phyloP scores from a whole-genome alignment of 2,113 vertebrate genomes.

The Pyxicephalus adspersus region DNA sequence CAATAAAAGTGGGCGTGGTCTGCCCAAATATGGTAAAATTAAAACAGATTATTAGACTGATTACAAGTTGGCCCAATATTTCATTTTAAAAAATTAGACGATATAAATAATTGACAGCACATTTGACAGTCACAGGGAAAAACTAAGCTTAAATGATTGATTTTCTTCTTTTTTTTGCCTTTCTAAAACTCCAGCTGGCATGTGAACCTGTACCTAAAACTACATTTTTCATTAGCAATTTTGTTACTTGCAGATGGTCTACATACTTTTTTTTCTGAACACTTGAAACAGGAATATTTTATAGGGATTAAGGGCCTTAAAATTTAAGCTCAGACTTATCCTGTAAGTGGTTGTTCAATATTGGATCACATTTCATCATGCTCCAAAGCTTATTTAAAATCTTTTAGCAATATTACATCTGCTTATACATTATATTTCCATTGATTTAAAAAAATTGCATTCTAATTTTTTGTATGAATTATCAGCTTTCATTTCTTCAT shows the following conservation, averaged over 20 bases:
- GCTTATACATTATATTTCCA: constrained; percentile 7
- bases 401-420: constrained; percentile 37
- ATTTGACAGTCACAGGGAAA: too few species aligned
- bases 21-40: too few species aligned
- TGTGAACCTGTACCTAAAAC: constrained; percentile 5
- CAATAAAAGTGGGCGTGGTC: too few species aligned
- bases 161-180: too few species aligned
- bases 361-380: constrained; percentile 46
- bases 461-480: not conserved
- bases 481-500: too few species aligned
- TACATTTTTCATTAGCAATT: constrained; percentile 13
- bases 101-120: too few species aligned
- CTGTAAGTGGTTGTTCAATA: constrained; percentile 45
- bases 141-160: too few species aligned
- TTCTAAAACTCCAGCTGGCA: constrained; percentile 10
- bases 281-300: constrained; percentile 37
- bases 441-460: constrained; percentile 17
- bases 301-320: constrained; percentile 27
- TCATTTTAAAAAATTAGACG: too few species aligned
- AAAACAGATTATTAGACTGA: too few species aligned
- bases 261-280: constrained; percentile 7
- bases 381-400: constrained; percentile 26
- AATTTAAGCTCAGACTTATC: constrained; percentile 39
- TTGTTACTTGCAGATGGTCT: constrained; percentile 30
- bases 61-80: too few species aligned